Evolutionary conservation across 2,113 vertebrate species (phyloP).

Genomic region (Bostrychus sinensis): DNA sequence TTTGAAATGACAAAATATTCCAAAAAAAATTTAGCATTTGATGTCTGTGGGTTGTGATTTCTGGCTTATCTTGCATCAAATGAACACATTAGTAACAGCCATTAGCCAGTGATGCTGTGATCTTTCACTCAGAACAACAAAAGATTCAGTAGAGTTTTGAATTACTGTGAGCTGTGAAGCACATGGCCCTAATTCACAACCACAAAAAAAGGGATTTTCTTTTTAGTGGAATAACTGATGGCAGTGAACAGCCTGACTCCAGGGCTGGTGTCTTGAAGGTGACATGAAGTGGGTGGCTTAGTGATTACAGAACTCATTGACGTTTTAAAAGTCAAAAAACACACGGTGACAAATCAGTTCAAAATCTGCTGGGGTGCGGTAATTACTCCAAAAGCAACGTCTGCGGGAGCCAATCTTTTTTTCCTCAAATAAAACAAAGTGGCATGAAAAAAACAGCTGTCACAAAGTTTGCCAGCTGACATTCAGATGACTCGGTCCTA

Average conservation of each 20-base stretch:
- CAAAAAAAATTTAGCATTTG: slow-evolving; percentile 10
- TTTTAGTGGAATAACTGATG: slow-evolving; percentile 23
- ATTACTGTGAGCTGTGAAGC: slow-evolving; percentile 15
- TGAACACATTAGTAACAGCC: slow-evolving; percentile 26
- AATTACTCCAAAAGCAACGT: slow-evolving; percentile 13
- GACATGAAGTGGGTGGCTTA: slow-evolving; percentile 36
- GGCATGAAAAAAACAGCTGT: slow-evolving; percentile 23
- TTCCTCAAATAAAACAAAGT: slow-evolving; percentile 7
- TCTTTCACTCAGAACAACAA: slow-evolving; percentile 8
- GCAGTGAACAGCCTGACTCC: slow-evolving; percentile 14
- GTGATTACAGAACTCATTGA: slow-evolving; percentile 25
- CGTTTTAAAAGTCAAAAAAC: slow-evolving; percentile 43
- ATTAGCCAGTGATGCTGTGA: slow-evolving; percentile 14
- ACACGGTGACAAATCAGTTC: slow-evolving; percentile 22
- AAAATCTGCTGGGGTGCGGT: slow-evolving; percentile 17
- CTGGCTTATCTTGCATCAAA: slow-evolving; percentile 20
- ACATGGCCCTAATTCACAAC: slow-evolving; percentile 28
- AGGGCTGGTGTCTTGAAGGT: slow-evolving; percentile 35
- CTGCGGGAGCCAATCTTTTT: slow-evolving; percentile 5
- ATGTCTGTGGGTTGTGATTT: slow-evolving; percentile 28
- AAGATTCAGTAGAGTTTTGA: slow-evolving; percentile 12
- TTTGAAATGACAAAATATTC: not conserved
- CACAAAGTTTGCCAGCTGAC: slow-evolving; percentile 35
- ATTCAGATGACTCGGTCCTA: slow-evolving; percentile 37
- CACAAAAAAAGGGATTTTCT: not conserved